Evolutionary conservation across 2,797 vertebrate genomes (phyloP), one percentile per base, ranked within the genome.

Genomic region (Sebastiscus albofasciatus): DNA sequence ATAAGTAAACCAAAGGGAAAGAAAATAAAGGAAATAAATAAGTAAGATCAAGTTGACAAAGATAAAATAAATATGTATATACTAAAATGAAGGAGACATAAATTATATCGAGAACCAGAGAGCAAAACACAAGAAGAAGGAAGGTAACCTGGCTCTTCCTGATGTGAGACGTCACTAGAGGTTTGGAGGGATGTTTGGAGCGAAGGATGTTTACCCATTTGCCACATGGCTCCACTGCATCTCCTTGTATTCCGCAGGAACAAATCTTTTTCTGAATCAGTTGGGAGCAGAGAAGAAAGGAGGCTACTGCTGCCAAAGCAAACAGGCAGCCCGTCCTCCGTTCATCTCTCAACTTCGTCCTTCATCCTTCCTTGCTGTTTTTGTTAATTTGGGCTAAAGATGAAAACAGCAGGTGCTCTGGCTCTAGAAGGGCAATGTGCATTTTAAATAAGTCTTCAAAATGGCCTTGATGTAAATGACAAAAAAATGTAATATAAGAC

Each of bases 281-380:
- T 78, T 83, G 77, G 72, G 85, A 90, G 82, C 75, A 75, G 81
- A 89, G 86, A 91, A 92, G 92, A 88, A 82, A 73, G 20, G 49
- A 79, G 59, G 20, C 6, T 75, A 75, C 82, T 80, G 60, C 72
- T 91, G 84, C 93, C 93, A 95, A 93, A 91, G 84, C 84, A 96
- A 96, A 95, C 89, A 93, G 34, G 27, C 69, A 61, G 29, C 24
- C 42, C 27, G 71, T 84, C 65, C 39, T 75, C 33, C 3, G 1
- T 67, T 67, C 18, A 72, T 69, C 67, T 71, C 54, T 72, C 22
- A 36, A 60, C 31, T n/a, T 24, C 24, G n/a, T 77, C 11, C 24
- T 56, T 70, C 66, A 54, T 66, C 31, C 36, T 82, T 64, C 85
- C 88, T 89, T 86, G 68, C 83, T 79, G 33, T 80, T 79, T 67